phyloP scores from a whole-genome alignment of 1,140 invertebrate species.

The Drosophila navojoa region DNA sequence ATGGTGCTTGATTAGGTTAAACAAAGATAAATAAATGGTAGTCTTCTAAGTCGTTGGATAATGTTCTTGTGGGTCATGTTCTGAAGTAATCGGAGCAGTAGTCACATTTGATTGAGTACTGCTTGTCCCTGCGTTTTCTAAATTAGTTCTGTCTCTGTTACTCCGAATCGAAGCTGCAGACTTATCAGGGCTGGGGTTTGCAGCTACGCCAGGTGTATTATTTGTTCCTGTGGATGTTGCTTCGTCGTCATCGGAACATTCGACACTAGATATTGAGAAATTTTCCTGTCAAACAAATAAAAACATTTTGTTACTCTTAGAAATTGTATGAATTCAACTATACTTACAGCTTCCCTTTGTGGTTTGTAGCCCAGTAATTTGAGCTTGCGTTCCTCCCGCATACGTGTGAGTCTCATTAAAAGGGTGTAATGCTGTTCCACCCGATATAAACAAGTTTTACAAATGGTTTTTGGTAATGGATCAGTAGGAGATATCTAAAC shows the following conservation, averaged over 20 bases:
- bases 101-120: slow-evolving; percentile 7
- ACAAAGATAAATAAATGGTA: slow-evolving; percentile 17
- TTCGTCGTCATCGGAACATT: slow-evolving; percentile 64
- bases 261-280: slow-evolving; percentile 58
- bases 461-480: slow-evolving; percentile 90
- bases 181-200: slow-evolving; percentile 14
- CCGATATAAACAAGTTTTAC: slow-evolving; percentile 88
- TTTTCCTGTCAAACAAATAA: slow-evolving; percentile 35
- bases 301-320: background rate
- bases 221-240: slow-evolving; percentile 20
- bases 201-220: background rate
- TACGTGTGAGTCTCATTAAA: slow-evolving; percentile 86
- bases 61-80: slow-evolving; percentile 11
- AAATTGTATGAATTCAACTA: background rate
- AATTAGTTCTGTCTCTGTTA: slow-evolving; percentile 19
- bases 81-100: slow-evolving; percentile 5
- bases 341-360: slow-evolving; percentile 32
- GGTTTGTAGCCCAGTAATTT: slow-evolving; percentile 48
- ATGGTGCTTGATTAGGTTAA: slow-evolving; percentile 34
- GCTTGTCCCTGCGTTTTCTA: slow-evolving; percentile 32
- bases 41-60: slow-evolving; percentile 29
- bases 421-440: slow-evolving; percentile 89
- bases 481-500: slow-evolving; percentile 89
- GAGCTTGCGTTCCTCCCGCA: slow-evolving; percentile 59
- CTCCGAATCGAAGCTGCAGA: slow-evolving; percentile 20